Conservation (phyloP, 2,113 vertebrate species). For the Lanius collurio region DNA sequence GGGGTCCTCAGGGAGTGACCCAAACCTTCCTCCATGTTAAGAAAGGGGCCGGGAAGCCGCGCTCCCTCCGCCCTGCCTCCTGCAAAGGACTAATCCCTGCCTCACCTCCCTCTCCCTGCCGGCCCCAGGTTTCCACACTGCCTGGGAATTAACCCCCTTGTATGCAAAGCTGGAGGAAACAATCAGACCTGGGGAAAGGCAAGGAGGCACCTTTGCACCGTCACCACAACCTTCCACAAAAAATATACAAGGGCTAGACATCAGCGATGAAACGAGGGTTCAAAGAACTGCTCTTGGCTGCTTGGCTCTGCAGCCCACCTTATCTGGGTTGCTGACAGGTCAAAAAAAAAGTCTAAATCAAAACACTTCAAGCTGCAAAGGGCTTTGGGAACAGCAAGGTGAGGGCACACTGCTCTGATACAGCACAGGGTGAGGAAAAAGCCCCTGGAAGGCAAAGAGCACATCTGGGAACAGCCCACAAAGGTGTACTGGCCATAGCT, state of each 20-base stretch:
- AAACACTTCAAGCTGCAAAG: not conserved
- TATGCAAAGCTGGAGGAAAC: not conserved
- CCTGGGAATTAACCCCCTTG: not conserved
- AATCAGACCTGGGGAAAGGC: not conserved
- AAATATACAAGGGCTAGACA: not conserved
- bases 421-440: accelerated
- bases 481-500: not conserved
- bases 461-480: accelerated
- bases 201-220: not conserved
- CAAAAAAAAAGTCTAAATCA: not conserved
- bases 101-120: not conserved
- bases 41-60: accelerated
- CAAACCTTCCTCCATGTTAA: not conserved
- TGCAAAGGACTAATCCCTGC: not conserved
- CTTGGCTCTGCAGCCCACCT: not conserved
- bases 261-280: not conserved
- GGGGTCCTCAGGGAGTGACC: accelerated
- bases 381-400: not conserved
- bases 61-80: not conserved
- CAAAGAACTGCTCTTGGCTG: accelerated
- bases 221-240: not conserved
- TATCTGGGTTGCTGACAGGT: not conserved
- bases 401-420: not conserved
- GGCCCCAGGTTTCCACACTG: not conserved
- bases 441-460: not conserved